Evolutionary conservation across 2,888 invertebrate genomes (phyloP).

Genomic region (Hydropsyche betteni): DNA sequence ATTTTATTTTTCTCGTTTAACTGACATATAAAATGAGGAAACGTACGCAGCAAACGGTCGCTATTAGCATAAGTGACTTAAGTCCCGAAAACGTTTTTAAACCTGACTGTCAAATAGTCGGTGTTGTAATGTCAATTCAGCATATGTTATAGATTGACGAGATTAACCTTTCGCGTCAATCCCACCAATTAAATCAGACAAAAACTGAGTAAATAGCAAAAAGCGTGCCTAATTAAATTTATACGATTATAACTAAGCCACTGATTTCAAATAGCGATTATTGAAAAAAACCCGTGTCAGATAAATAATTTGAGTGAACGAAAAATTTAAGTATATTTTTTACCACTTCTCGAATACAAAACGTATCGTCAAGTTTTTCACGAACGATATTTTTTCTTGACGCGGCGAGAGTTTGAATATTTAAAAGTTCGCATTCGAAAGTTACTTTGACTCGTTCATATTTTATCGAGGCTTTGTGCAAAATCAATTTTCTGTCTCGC

Average conservation of each 20-base stretch:
- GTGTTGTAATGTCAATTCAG: slow-evolving; percentile 6
- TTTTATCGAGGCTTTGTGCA: no score
- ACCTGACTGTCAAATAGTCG: neutral
- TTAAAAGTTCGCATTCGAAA: no score
- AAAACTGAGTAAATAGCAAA: neutral
- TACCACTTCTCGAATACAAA: no score
- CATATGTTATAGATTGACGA: neutral
- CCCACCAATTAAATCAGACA: neutral
- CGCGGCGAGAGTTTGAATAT: no score
- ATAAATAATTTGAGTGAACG: neutral
- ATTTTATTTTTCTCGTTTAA: no score
- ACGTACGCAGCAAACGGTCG: no score
- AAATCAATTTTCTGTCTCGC: no score
- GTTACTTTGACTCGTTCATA: no score
- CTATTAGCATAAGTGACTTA: slow-evolving; percentile 8
- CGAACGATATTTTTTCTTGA: no score
- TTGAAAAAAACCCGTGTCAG: neutral
- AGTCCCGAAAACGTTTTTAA: neutral
- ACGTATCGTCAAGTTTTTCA: no score
- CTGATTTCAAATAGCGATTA: neutral
- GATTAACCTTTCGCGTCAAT: slow-evolving; percentile 20
- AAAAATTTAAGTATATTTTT: neutral
- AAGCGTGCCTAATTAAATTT: neutral
- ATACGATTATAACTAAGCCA: neutral
- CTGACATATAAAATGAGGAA: no score